phyloP scores from a whole-genome alignment of 2,888 invertebrate species.

The Ariolimax columbianus region DNA sequence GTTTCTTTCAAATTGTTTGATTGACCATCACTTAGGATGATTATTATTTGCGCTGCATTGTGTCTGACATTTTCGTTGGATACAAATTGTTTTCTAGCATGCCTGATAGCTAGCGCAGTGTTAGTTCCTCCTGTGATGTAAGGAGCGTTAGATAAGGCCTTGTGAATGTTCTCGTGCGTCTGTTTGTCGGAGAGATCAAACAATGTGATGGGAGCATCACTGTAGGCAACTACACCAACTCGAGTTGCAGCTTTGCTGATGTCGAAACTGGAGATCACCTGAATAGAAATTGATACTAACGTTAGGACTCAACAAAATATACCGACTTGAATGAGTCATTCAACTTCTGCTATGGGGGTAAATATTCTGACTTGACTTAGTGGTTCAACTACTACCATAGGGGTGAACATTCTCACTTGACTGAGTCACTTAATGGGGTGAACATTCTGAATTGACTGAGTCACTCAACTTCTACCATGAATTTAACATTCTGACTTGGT shows the following conservation, averaged over 20 bases:
- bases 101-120: conserved; percentile 47
- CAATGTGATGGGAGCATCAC: conserved; percentile 49
- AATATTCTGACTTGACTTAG: too few relatives aligned
- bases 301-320: too few relatives aligned
- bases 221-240: conserved; percentile 56
- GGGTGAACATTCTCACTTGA: too few relatives aligned
- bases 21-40: conserved; percentile 58
- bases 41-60: conserved; percentile 38
- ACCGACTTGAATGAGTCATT: too few relatives aligned
- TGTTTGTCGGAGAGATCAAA: conserved; percentile 48
- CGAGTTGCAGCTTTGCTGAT: conserved; percentile 50
- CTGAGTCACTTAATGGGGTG: too few relatives aligned
- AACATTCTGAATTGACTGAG: too few relatives aligned
- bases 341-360: too few relatives aligned
- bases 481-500: too few relatives aligned
- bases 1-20: conserved; percentile 50
- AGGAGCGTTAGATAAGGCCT: conserved; percentile 37
- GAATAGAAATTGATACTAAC: conserved; percentile 28
- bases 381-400: too few relatives aligned
- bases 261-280: conserved; percentile 55
- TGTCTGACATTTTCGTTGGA: not conserved
- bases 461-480: too few relatives aligned
- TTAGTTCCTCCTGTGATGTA: conserved; percentile 52
- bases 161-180: conserved; percentile 32
- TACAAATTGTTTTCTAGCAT: conserved; percentile 29